phyloP scores from a whole-genome alignment of 2,797 vertebrate genomes.

The Euphonia xanthogaster region DNA sequence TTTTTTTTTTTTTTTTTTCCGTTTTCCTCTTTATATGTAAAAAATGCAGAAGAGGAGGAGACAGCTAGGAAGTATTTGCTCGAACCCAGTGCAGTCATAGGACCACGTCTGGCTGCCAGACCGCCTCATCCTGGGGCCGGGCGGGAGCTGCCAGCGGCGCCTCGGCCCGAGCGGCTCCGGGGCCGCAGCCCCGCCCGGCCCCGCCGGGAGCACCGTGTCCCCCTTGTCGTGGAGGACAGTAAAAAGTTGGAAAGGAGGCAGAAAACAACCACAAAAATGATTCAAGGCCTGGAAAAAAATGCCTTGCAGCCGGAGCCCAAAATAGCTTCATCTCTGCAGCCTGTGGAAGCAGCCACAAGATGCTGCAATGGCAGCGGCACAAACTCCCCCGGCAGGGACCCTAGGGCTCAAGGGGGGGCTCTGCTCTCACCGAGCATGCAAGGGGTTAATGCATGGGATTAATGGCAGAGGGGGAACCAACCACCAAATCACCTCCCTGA shows the following conservation, averaged over 20 bases:
- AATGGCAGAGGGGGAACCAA: background rate
- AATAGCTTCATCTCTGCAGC: conserved; percentile 45
- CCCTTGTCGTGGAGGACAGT: background rate
- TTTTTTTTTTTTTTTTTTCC: background rate
- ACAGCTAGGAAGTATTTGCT: conserved; percentile 19
- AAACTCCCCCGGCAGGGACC: rapidly evolving
- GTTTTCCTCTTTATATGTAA: conserved; percentile 39
- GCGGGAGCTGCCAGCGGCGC: background rate
- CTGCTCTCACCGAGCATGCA: rapidly evolving
- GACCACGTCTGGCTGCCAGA: conserved; percentile 52
- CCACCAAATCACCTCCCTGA: background rate
- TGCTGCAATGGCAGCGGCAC: background rate
- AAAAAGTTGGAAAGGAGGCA: conserved; percentile 51
- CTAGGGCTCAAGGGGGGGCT: rapidly evolving
- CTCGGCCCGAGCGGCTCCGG: rapidly evolving
- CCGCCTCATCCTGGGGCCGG: background rate
- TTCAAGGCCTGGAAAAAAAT: conserved; percentile 67
- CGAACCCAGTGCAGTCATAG: conserved; percentile 18
- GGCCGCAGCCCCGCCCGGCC: rapidly evolving
- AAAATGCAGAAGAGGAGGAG: conserved; percentile 62
- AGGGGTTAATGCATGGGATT: background rate
- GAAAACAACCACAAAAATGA: conserved; percentile 66
- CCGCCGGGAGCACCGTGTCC: background rate
- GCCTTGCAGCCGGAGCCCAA: conserved; percentile 39
- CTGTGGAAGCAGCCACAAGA: background rate